Percentiles rank a stretch among this genome's conserved stretches.
Conservation (phyloP, 2,888 invertebrate genomes). For the Morpho achilles region DNA sequence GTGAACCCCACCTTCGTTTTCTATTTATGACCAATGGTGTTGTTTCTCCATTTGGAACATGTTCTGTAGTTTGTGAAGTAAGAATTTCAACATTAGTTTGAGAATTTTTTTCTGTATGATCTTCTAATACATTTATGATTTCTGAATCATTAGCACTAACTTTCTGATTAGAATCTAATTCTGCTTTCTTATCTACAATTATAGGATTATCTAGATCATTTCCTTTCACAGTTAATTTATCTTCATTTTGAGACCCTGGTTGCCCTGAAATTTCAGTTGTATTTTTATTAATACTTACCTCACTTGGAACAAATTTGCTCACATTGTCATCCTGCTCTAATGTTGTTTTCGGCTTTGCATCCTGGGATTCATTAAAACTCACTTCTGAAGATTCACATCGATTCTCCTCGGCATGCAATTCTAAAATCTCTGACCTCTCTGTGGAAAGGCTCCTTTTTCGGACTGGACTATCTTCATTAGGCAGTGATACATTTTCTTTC, state of each 20-base stretch:
- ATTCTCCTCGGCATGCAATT: constrained; percentile 59
- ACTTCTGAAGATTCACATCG: constrained; percentile 53
- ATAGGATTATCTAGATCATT: constrained; percentile 60
- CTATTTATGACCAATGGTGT: constrained; percentile 53
- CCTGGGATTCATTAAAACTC: constrained; percentile 42
- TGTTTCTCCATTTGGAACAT: constrained; percentile 54
- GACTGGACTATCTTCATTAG: constrained; percentile 33
- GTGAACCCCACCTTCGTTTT: constrained; percentile 70
- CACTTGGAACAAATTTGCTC: constrained; percentile 27
- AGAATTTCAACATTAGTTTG: constrained; percentile 46
- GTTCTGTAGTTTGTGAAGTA: constrained; percentile 36
- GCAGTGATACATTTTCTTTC: constrained; percentile 40
- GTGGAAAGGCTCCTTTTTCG: constrained; percentile 45
- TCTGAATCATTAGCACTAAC: constrained; percentile 31
- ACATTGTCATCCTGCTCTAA: constrained; percentile 34
- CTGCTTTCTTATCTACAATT: constrained; percentile 37
- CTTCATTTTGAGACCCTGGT: constrained; percentile 42
- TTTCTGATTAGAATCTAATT: constrained; percentile 29
- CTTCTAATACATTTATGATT: constrained; percentile 14
- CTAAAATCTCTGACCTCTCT: constrained; percentile 62
- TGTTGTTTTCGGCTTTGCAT: constrained; percentile 35
- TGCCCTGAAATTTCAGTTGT: constrained; percentile 45
- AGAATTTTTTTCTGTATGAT: constrained; percentile 13
- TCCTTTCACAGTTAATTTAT: constrained; percentile 52
- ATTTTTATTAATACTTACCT: constrained; percentile 70